Conservation (phyloP, 1,140 invertebrate genomes). For the Drosophila burlai region DNA sequence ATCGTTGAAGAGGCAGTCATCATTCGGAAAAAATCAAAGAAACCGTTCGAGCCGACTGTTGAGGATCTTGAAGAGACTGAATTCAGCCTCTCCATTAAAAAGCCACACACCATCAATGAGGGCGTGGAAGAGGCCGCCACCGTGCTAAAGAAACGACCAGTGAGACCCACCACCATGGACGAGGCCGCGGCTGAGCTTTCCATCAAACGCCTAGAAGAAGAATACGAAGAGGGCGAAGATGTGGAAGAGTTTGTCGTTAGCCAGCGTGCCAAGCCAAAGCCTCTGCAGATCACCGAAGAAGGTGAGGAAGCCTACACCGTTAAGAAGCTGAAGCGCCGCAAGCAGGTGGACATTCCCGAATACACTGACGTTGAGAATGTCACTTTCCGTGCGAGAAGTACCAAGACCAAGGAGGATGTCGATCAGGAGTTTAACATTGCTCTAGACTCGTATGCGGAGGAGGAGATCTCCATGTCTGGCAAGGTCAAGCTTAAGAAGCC, state of each 20-base stretch:
- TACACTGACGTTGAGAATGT: slow-evolving; percentile 90
- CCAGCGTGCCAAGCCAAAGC: slow-evolving; percentile 72
- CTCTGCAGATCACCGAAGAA: slow-evolving; percentile 88
- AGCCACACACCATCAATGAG: slow-evolving; percentile 77
- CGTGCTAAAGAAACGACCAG: slow-evolving; percentile 81
- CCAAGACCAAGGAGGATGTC: slow-evolving; percentile 92
- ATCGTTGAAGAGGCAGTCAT: slow-evolving; percentile 77
- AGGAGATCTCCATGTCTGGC: slow-evolving; percentile 93
- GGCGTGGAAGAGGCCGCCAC: slow-evolving; percentile 84
- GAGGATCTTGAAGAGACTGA: slow-evolving; percentile 79
- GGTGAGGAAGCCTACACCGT: slow-evolving; percentile 90
- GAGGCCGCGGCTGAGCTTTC: slow-evolving; percentile 76
- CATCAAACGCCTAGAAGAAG: slow-evolving; percentile 84
- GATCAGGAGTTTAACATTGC: slow-evolving; percentile 95
- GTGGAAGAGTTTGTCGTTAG: slow-evolving; percentile 82
- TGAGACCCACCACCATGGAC: slow-evolving; percentile 65
- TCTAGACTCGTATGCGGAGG: slow-evolving; percentile 93
- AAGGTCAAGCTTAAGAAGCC: slow-evolving; percentile 92
- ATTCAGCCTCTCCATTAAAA: slow-evolving; percentile 84
- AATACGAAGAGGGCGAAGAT: slow-evolving; percentile 85
- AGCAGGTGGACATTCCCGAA: slow-evolving; percentile 88
- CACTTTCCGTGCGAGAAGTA: slow-evolving; percentile 90
- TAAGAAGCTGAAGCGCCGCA: slow-evolving; percentile 89
- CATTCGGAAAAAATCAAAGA: slow-evolving; percentile 79
- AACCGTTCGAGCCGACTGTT: slow-evolving; percentile 63